Evolutionary conservation across 1,140 invertebrate species (phyloP).

Genomic region (Drosophila parvula): DNA sequence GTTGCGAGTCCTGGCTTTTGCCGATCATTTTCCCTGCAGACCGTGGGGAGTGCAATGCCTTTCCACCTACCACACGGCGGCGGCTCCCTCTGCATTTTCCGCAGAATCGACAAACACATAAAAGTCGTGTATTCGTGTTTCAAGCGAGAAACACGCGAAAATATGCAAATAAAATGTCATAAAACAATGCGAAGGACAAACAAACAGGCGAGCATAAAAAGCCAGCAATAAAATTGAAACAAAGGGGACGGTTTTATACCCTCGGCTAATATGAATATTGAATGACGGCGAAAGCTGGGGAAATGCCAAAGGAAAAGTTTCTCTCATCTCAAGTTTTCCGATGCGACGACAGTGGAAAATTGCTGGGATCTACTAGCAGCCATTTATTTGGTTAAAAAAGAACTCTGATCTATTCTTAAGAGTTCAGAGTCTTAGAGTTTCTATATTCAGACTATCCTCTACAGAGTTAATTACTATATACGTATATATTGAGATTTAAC

Average conservation of each 20-base stretch:
- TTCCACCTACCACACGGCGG: constrained; percentile 1
- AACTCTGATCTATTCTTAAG: neutral
- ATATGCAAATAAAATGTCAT: constrained; percentile 81
- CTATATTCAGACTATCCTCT: neutral
- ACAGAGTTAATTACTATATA: too few species aligned
- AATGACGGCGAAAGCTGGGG: constrained; percentile 17
- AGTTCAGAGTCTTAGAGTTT: neutral
- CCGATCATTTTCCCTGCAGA: constrained; percentile 24
- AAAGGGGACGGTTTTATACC: constrained; percentile 45
- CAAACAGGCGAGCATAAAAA: constrained; percentile 45
- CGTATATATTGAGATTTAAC: neutral
- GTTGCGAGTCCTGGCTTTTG: neutral
- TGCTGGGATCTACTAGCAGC: neutral
- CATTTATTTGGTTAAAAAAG: neutral
- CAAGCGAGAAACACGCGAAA: constrained; percentile 58
- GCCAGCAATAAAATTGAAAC: constrained; percentile 48
- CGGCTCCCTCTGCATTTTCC: constrained; percentile 51
- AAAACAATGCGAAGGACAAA: constrained; percentile 75
- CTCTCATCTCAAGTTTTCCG: neutral
- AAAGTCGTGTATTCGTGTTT: constrained; percentile 56
- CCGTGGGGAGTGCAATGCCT: constrained; percentile 37
- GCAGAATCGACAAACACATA: constrained; percentile 71
- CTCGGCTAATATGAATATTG: constrained; percentile 54
- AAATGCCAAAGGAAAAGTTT: constrained; percentile 3
- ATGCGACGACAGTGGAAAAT: too few species aligned